phyloP scores from a whole-genome alignment of 1,140 invertebrate species.

The Drosophila albomicans region DNA sequence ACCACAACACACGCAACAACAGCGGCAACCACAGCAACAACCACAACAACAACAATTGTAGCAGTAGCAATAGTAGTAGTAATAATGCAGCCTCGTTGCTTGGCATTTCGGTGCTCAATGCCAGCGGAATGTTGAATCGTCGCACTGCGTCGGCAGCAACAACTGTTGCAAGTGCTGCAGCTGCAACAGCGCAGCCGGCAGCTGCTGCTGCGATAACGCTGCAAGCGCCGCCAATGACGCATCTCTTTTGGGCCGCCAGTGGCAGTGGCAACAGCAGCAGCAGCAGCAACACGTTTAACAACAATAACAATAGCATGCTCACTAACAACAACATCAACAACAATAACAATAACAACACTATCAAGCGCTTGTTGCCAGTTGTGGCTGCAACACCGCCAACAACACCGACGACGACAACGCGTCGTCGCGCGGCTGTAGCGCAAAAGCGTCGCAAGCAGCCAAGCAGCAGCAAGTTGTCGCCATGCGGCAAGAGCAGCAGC shows the following conservation, averaged over 20 bases:
- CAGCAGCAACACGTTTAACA: neutral
- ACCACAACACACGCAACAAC: neutral
- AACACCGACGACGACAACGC: slow-evolving; percentile 3
- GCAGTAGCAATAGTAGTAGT: slow-evolving; percentile 7
- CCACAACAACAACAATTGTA: slow-evolving; percentile 19
- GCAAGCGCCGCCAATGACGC: slow-evolving; percentile 44
- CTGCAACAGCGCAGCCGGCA: slow-evolving; percentile 6
- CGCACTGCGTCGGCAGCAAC: slow-evolving; percentile 21
- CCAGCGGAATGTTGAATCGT: slow-evolving; percentile 26
- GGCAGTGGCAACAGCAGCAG: slow-evolving; percentile 20
- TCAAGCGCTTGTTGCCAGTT: slow-evolving; percentile 57
- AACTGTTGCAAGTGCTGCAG: neutral
- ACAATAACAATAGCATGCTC: slow-evolving; percentile 23
- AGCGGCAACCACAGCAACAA: slow-evolving; percentile 8
- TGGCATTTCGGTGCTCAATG: slow-evolving; percentile 46
- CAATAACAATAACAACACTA: slow-evolving; percentile 57
- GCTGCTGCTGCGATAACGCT: slow-evolving; percentile 24
- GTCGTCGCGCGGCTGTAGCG: slow-evolving; percentile 17
- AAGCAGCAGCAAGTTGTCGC: slow-evolving; percentile 11
- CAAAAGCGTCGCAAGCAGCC: slow-evolving; percentile 56
- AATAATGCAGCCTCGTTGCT: slow-evolving; percentile 30
- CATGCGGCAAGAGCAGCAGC: slow-evolving; percentile 8
- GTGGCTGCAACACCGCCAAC: slow-evolving; percentile 37
- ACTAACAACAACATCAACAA: slow-evolving; percentile 32
- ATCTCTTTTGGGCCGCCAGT: slow-evolving; percentile 42